Evolutionary conservation across 2,113 vertebrate species (phyloP).

Genomic region (Sylvia atricapilla): DNA sequence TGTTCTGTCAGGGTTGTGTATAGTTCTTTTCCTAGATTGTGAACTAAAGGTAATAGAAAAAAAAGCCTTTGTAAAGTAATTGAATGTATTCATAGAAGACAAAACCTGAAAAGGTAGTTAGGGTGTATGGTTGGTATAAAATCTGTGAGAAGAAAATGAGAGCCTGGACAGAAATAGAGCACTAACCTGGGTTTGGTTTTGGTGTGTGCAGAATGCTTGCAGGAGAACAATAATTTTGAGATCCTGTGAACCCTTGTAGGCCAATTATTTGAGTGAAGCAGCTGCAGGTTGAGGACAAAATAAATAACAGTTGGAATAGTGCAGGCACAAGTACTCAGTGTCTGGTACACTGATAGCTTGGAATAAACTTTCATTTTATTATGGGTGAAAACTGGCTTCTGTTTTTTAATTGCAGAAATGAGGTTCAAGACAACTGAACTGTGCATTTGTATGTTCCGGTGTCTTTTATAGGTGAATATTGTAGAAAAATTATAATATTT

Average conservation of each 20-base stretch:
- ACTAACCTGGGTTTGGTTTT: neutral
- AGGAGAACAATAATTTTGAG: neutral
- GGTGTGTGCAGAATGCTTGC: neutral
- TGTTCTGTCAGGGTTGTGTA: neutral
- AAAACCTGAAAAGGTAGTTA: neutral
- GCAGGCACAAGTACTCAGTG: rapidly evolving
- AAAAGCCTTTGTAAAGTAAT: neutral
- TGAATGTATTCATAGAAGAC: neutral
- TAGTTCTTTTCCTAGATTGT: neutral
- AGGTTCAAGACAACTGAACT: neutral
- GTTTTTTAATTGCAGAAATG: neutral
- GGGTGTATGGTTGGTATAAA: neutral
- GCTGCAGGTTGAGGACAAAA: neutral
- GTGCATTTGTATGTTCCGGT: neutral
- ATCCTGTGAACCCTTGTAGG: neutral
- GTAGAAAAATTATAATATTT: neutral
- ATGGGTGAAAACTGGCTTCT: neutral
- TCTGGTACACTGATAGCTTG: neutral
- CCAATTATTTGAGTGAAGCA: neutral
- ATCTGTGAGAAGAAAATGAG: neutral
- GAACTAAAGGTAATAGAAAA: neutral
- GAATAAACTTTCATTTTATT: neutral
- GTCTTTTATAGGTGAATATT: neutral
- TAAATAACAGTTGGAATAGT: neutral
- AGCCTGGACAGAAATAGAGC: neutral